phyloP scores from a whole-genome alignment of 2,797 vertebrate genomes.

The Champsocephalus gunnari region DNA sequence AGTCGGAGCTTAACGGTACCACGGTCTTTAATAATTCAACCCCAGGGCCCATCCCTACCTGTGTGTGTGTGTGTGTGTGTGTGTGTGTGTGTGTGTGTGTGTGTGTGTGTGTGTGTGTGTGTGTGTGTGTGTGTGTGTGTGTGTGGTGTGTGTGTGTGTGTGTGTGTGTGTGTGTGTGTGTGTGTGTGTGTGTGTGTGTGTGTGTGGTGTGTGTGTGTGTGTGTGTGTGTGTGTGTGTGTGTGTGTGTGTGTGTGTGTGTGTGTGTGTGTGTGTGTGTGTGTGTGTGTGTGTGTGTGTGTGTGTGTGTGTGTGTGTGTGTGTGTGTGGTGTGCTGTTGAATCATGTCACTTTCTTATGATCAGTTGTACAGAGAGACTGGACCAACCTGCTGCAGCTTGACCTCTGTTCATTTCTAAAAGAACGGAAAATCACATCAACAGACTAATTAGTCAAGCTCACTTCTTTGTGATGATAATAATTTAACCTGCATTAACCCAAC shows the following conservation, averaged over 20 bases:
- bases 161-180: constrained; percentile 14
- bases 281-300: not conserved
- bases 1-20: no score
- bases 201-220: no score
- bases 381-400: constrained; percentile 42
- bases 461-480: constrained; percentile 52
- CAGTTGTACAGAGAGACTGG: constrained; percentile 63
- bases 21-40: no score
- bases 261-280: not conserved
- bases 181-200: not conserved
- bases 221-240: constrained; percentile 1
- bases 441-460: constrained; percentile 53
- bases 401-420: constrained; percentile 51
- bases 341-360: constrained; percentile 63
- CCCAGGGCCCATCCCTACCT: no score
- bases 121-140: not conserved
- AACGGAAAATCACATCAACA: constrained; percentile 42
- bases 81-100: not conserved
- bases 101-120: no score
- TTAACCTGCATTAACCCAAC: constrained; percentile 71
- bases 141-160: constrained; percentile 3
- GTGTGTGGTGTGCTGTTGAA: constrained; percentile 43
- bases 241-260: constrained; percentile 4
- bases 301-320: constrained; percentile 11
- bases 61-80: not conserved